These are phyloP conservation scores for Glareola pratincola DNA, from an alignment of 2,113 vertebrate species.

Conservation along the genomic window DNA sequence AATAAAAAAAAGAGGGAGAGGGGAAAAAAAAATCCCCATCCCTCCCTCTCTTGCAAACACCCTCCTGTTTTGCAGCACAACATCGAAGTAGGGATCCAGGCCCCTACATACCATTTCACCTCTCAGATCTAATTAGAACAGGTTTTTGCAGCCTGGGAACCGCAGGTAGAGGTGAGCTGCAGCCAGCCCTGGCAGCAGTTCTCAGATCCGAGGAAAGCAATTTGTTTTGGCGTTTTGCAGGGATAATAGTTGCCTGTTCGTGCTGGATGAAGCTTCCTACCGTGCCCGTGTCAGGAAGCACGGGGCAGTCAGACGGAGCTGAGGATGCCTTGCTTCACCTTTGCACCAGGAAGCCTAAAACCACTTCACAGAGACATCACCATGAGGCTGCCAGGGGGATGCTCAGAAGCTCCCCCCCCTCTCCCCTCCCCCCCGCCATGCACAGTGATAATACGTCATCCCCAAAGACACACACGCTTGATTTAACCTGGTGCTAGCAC, in stretches of 20 bases:
- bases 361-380: neutral
- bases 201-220: neutral
- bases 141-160: neutral
- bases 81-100: neutral
- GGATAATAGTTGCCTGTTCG: neutral
- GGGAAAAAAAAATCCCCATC: accelerated
- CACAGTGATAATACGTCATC: accelerated
- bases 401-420: neutral
- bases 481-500: neutral
- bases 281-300: accelerated
- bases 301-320: neutral
- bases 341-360: neutral
- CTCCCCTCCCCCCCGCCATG: too few relatives aligned
- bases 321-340: neutral
- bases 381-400: accelerated
- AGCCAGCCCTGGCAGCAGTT: neutral
- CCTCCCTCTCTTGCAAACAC: neutral
- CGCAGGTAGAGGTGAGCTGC: neutral
- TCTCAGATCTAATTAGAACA: neutral
- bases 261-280: neutral
- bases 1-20: accelerated
- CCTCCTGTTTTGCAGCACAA: neutral
- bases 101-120: neutral
- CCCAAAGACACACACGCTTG: neutral
- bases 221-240: neutral